Conservation (phyloP, 2,888 invertebrate genomes). For the Chrysotoxum bicinctum region DNA sequence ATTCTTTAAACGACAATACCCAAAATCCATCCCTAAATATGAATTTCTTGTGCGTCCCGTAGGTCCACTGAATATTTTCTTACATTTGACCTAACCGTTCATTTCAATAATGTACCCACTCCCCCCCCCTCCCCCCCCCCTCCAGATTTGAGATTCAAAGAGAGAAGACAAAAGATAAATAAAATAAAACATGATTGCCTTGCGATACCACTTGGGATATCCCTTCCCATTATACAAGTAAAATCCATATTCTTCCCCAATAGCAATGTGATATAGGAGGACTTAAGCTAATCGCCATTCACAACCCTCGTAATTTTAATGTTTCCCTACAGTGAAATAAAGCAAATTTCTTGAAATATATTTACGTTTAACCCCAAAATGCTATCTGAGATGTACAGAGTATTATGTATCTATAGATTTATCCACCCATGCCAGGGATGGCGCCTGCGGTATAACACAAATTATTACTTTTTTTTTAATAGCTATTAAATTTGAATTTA, state of each 20-base stretch:
- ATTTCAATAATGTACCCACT: slow-evolving; percentile 17
- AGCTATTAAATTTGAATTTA: slow-evolving; percentile 54
- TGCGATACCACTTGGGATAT: slow-evolving; percentile 52
- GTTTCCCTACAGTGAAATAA: slow-evolving; percentile 56
- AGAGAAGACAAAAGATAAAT: slow-evolving; percentile 1
- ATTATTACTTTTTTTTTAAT: slow-evolving; percentile 44
- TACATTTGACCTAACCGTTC: slow-evolving; percentile 19
- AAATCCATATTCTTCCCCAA: slow-evolving; percentile 20
- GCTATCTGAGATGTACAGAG: slow-evolving; percentile 1
- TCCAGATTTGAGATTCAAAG: slow-evolving; percentile 20
- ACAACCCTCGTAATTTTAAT: slow-evolving; percentile 53
- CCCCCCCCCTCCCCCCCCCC: too few relatives aligned
- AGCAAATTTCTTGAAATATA: slow-evolving; percentile 43
- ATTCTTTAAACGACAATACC: neutral
- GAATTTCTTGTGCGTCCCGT: neutral
- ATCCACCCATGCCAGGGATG: neutral
- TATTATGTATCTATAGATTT: neutral
- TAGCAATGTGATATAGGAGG: slow-evolving; percentile 24
- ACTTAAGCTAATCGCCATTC: slow-evolving; percentile 63
- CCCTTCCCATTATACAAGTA: neutral
- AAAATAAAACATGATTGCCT: slow-evolving; percentile 38
- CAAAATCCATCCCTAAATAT: neutral
- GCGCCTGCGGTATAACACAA: slow-evolving; percentile 40
- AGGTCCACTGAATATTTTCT: neutral
- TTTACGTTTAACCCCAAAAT: slow-evolving; percentile 22